A percentile compares a stretch with the other conserved stretches of the same genome.
Evolutionary conservation across 2,797 vertebrate genomes (phyloP).

Genomic region (Acomys russatus): DNA sequence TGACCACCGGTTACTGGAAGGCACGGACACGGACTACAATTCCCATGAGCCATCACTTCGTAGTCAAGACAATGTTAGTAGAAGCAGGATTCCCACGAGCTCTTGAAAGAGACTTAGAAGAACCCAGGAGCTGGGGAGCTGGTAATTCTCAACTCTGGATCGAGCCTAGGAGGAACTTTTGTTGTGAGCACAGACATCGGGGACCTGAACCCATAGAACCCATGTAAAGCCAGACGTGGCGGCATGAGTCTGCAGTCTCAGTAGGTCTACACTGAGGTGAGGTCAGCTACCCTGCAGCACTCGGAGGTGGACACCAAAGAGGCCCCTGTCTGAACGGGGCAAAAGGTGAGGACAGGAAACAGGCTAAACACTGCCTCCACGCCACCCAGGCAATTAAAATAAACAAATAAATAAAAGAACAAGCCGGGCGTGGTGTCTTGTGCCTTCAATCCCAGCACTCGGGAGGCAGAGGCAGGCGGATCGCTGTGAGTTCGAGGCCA

Average conservation of each 20-base stretch:
- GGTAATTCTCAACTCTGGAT: constrained; percentile 11
- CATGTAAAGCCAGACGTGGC: not conserved
- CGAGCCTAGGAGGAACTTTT: not conserved
- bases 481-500: no score
- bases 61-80: no score
- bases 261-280: not conserved
- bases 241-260: not conserved
- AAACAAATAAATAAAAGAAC: no score
- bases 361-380: not conserved
- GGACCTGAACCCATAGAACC: not conserved
- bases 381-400: not conserved
- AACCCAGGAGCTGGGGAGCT: not conserved
- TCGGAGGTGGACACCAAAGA: not conserved
- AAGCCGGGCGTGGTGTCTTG: no score
- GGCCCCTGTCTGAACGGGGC: no score
- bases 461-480: no score
- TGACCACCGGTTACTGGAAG: not conserved
- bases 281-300: not conserved
- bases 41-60: not conserved
- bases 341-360: not conserved
- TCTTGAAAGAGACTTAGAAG: not conserved
- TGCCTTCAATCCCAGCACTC: no score
- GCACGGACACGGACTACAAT: constrained; percentile 2
- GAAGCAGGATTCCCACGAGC: not conserved
- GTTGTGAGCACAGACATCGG: not conserved